Evolutionary conservation across 2,113 vertebrate species (phyloP).

Genomic region (Microcebus tavaratra): DNA sequence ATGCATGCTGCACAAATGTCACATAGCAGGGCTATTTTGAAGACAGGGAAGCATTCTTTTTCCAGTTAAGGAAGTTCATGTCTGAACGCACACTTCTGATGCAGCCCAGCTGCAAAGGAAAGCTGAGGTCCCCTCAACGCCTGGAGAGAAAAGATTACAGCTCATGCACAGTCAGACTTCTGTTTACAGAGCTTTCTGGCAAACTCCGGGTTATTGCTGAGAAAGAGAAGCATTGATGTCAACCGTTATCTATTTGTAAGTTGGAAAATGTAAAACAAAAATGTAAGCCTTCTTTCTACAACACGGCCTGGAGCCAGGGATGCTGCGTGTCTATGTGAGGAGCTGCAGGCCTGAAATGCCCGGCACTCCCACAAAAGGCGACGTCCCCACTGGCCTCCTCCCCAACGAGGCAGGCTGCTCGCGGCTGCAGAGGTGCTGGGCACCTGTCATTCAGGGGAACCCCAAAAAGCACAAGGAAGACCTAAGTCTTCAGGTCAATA

Average conservation of each 20-base stretch:
- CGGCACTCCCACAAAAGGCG: accelerated
- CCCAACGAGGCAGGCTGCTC: too few species aligned
- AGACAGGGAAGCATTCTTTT: background rate
- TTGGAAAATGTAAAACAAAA: background rate
- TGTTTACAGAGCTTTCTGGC: background rate
- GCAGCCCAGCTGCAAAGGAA: background rate
- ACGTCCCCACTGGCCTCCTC: background rate
- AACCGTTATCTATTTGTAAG: background rate
- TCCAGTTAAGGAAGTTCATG: background rate
- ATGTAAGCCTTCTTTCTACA: background rate
- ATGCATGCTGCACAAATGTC: accelerated
- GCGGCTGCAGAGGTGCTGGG: too few species aligned
- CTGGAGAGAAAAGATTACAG: background rate
- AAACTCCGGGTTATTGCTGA: background rate
- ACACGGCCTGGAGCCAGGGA: background rate
- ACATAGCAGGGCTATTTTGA: background rate
- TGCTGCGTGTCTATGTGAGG: accelerated
- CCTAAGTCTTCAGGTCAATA: background rate
- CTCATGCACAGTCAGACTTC: background rate
- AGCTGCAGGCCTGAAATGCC: background rate
- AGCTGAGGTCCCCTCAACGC: background rate
- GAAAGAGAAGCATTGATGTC: background rate
- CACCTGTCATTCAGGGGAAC: accelerated
- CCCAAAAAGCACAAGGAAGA: background rate
- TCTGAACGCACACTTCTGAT: background rate